phyloP scores from a whole-genome alignment of 2,113 vertebrate species.

The Aramus guarauna region DNA sequence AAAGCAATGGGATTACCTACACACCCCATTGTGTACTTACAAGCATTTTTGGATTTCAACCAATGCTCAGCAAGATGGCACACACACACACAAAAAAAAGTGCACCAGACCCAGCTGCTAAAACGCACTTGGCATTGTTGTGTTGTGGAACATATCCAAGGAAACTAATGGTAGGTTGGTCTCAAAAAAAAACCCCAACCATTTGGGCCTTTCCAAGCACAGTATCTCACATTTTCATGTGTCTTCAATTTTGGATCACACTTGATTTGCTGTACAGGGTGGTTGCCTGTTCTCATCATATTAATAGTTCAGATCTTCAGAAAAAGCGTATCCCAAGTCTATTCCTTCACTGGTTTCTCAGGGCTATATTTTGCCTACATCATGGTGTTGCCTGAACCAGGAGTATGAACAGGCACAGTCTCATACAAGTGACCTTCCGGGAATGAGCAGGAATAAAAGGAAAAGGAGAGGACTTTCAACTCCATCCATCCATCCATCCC shows the following conservation, averaged over 20 bases:
- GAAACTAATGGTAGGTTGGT: not conserved
- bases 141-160: not conserved
- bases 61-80: not conserved
- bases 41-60: slow-evolving; percentile 5
- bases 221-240: rapidly evolving
- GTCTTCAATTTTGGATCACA: not conserved
- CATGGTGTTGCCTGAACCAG: not conserved
- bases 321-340: not conserved
- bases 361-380: not conserved
- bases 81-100: not conserved
- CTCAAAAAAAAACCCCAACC: not conserved
- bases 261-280: not conserved
- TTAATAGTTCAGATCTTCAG: not conserved
- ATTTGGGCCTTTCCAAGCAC: not conserved
- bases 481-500: not conserved
- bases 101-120: not conserved
- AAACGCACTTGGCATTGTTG: not conserved
- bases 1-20: slow-evolving; percentile 18
- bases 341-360: not conserved
- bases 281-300: not conserved
- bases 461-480: not conserved
- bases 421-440: not conserved
- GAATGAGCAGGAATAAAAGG: not conserved
- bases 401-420: not conserved
- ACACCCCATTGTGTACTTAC: not conserved